These are phyloP conservation scores for Pristionchus pacificus DNA, from an alignment of 1,140 invertebrate genomes.

Conservation along the genomic window DNA sequence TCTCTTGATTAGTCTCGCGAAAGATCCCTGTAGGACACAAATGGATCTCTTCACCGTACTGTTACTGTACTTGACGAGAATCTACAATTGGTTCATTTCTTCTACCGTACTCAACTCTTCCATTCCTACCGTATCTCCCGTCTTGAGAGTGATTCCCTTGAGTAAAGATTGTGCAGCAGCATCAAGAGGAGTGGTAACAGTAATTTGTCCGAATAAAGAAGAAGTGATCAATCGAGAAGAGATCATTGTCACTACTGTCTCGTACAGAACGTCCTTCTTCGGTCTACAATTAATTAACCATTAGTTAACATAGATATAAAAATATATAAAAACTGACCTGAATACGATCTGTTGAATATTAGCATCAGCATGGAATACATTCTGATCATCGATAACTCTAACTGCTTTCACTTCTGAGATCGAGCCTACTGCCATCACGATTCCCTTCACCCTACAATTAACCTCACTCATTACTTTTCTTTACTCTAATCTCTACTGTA, in stretches of 20 bases:
- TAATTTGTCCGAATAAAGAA: neutral
- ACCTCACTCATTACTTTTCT: no score
- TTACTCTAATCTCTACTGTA: no score
- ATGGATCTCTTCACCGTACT: neutral
- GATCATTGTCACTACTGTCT: conserved; percentile 10
- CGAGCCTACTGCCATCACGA: conserved; percentile 2
- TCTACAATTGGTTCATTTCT: neutral
- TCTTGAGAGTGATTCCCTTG: neutral
- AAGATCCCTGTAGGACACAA: neutral
- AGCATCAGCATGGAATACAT: conserved; percentile 3
- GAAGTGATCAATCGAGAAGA: neutral
- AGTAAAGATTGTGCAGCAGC: no score
- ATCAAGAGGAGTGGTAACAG: neutral
- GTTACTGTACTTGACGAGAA: neutral
- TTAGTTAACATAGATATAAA: neutral
- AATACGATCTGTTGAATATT: neutral
- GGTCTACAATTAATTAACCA: conserved; percentile 4
- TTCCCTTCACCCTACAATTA: conserved; percentile 7
- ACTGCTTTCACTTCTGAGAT: neutral
- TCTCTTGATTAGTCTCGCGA: neutral
- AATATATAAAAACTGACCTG: conserved; percentile 2
- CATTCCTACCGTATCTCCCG: neutral
- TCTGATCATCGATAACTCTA: conserved; percentile 12
- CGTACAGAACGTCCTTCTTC: neutral
- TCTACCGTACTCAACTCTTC: neutral